A percentile compares a stretch with the other conserved stretches of the same genome.
Evolutionary conservation across 23 tunicate genomes (phyloP).

Genomic region (Ciona savignyi): DNA sequence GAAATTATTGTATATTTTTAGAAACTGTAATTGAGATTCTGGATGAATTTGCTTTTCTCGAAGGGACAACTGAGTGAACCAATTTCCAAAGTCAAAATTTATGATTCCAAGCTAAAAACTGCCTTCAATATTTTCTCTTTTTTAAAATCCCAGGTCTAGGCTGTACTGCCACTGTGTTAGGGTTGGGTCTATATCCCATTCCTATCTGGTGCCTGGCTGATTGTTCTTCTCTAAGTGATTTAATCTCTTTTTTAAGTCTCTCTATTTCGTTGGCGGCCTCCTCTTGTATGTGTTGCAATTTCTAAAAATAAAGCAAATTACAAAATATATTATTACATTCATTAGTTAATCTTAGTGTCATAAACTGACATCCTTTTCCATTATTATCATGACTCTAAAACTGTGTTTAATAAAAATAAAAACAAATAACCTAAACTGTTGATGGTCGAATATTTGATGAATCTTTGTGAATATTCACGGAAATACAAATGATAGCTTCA

Average conservation of each 20-base stretch:
- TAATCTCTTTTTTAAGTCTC: constrained; percentile 4
- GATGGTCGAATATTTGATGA: too few relatives aligned
- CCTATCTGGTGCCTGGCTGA: background rate
- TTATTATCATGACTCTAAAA: too few relatives aligned
- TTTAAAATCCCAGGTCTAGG: background rate
- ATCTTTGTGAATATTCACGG: too few relatives aligned
- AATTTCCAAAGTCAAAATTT: background rate
- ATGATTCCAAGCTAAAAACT: background rate
- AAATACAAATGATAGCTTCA: too few relatives aligned
- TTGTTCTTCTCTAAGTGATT: background rate
- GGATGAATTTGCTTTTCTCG: constrained; percentile 77
- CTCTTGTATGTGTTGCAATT: constrained; percentile 14
- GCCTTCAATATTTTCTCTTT: background rate
- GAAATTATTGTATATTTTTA: too few relatives aligned
- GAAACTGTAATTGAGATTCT: constrained; percentile 52
- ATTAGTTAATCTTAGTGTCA: too few relatives aligned
- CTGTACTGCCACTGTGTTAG: background rate
- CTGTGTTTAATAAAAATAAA: too few relatives aligned
- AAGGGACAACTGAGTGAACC: constrained; percentile 58
- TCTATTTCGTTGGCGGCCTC: background rate
- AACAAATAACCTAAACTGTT: too few relatives aligned
- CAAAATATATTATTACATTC: too few relatives aligned
- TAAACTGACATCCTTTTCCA: too few relatives aligned
- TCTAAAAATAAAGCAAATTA: background rate
- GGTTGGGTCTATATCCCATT: background rate